Percentiles rank a stretch among this genome's conserved stretches.
Evolutionary conservation across 2,113 vertebrate species (phyloP).

Genomic region (Gymnocephalus cernua): DNA sequence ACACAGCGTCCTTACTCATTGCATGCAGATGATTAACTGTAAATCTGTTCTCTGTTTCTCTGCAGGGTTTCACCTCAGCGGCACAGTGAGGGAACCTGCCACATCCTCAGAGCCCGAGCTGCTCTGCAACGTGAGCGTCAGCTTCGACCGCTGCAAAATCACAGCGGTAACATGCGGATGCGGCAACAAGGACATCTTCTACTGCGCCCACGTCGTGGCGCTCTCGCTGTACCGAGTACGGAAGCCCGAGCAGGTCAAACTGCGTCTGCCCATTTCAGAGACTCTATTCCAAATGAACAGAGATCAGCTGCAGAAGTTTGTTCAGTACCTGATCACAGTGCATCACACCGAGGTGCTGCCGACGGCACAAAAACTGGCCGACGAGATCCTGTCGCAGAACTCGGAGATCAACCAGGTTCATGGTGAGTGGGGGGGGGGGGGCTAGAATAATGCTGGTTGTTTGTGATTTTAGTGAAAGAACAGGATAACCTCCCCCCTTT

Average conservation of each 20-base stretch:
- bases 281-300: conserved; percentile 99
- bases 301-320: conserved; percentile 98
- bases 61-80: conserved; percentile 96
- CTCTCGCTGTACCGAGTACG: conserved; percentile 96
- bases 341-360: conserved; percentile 98
- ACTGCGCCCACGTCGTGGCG: conserved; percentile 96
- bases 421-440: conserved; percentile 83
- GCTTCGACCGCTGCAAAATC: conserved; percentile 99
- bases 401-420: conserved; percentile 99
- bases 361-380: conserved; percentile 96
- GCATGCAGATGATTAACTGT: neutral
- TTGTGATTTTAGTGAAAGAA: neutral
- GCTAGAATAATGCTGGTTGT: fast-evolving
- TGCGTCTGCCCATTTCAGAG: conserved; percentile 99
- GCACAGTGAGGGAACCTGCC: conserved; percentile 94
- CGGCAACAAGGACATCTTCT: conserved; percentile 99
- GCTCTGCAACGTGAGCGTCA: conserved; percentile 97
- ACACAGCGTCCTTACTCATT: neutral
- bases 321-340: conserved; percentile 98
- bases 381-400: conserved; percentile 97
- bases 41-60: neutral
- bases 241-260: conserved; percentile 97
- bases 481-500: too few species aligned
- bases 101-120: conserved; percentile 89
- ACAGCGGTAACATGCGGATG: conserved; percentile 98